Conservation (phyloP, 2,797 vertebrate genomes). For the Ara ararauna region DNA sequence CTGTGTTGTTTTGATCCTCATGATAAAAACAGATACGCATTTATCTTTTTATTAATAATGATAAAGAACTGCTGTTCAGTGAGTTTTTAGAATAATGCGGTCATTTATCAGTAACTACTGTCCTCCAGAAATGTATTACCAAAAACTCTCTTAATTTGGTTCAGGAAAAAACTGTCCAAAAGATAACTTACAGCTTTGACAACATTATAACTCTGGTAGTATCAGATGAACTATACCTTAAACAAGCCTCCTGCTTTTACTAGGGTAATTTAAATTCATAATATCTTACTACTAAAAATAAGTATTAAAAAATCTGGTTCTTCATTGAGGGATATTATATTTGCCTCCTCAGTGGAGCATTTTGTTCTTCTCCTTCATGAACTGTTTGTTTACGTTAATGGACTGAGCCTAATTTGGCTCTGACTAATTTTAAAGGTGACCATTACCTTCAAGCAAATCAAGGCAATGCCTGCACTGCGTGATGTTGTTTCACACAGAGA, state of each 20-base stretch:
- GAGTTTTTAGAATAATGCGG: not conserved
- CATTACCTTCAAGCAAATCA: not conserved
- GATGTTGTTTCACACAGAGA: not conserved
- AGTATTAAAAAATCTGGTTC: not conserved
- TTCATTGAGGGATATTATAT: not conserved
- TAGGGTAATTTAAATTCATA: not conserved
- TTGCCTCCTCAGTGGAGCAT: not conserved
- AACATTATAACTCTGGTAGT: not conserved
- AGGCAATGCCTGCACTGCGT: not conserved
- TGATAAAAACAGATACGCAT: not conserved
- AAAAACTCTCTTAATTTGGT: not conserved
- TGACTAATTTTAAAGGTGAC: constrained; percentile 10
- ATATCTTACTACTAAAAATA: not conserved
- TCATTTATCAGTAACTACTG: not conserved
- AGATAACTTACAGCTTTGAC: not conserved
- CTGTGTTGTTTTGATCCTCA: not conserved
- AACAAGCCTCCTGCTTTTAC: not conserved
- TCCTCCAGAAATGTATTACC: not conserved
- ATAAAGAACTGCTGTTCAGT: not conserved
- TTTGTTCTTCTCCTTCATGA: not conserved
- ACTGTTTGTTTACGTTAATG: not conserved
- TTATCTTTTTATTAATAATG: not conserved
- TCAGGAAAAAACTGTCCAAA: not conserved
- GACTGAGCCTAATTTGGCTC: not conserved
- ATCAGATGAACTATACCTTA: not conserved